phyloP scores from a whole-genome alignment of 1,140 invertebrate species.

The Drosophila quadrilineata region DNA sequence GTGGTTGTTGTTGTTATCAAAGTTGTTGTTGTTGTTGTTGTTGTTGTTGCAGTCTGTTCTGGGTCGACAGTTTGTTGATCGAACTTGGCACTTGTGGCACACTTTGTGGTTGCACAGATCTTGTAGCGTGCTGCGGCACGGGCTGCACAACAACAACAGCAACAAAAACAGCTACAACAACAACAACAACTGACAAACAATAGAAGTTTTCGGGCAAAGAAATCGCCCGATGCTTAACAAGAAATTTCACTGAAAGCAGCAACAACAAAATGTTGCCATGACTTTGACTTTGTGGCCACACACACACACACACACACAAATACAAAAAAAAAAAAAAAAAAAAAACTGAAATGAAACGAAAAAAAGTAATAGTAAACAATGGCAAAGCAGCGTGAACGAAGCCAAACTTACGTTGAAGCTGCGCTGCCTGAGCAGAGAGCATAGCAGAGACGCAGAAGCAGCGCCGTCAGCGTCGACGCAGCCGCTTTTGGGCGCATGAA shows the following conservation, averaged over 20 bases:
- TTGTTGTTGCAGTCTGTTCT: constrained; percentile 12
- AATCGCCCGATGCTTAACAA: constrained; percentile 16
- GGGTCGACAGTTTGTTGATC: constrained; percentile 43
- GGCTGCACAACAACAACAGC: constrained; percentile 3
- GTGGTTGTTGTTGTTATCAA: background rate
- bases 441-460: background rate
- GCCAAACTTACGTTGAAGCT: background rate
- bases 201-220: constrained; percentile 38
- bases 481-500: background rate
- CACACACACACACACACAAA: constrained; percentile 6
- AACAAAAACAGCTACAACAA: background rate
- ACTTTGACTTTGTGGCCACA: constrained; percentile 46
- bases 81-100: constrained; percentile 65
- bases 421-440: background rate
- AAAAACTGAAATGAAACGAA: too few species aligned
- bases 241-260: constrained; percentile 42
- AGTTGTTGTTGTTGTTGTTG: constrained; percentile 11
- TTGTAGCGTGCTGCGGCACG: constrained; percentile 10
- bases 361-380: constrained; percentile 33
- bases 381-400: constrained; percentile 25
- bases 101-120: constrained; percentile 38
- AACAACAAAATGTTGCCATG: constrained; percentile 45
- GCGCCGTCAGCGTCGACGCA: background rate
- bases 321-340: background rate
- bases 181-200: constrained; percentile 22